Evolutionary conservation across 2,888 invertebrate genomes (phyloP).

Genomic region (Drosophila atroscutellata): DNA sequence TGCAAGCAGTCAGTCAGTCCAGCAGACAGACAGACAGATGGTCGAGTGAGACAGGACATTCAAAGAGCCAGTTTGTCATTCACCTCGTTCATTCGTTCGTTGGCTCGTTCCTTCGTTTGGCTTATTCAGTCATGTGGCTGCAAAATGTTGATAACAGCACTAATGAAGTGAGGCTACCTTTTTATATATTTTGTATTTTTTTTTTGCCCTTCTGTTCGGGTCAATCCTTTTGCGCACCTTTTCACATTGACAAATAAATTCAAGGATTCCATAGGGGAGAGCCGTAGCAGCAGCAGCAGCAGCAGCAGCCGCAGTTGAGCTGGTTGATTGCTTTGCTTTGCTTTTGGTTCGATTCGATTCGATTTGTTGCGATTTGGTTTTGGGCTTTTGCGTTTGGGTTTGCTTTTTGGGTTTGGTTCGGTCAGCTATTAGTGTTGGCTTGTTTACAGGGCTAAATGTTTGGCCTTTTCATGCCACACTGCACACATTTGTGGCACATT

Average conservation of each 20-base stretch:
- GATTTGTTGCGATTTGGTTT: slow-evolving; percentile 22
- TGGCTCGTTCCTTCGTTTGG: slow-evolving; percentile 48
- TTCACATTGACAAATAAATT: slow-evolving; percentile 77
- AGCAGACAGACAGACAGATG: slow-evolving; percentile 27
- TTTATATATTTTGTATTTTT: slow-evolving; percentile 32
- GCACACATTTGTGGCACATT: slow-evolving; percentile 78
- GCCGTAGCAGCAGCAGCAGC: background rate
- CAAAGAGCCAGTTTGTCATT: slow-evolving; percentile 29
- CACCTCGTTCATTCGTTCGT: slow-evolving; percentile 20
- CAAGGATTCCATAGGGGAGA: slow-evolving; percentile 12
- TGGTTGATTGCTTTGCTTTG: slow-evolving; percentile 72
- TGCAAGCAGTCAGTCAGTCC: slow-evolving; percentile 52
- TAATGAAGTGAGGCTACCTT: slow-evolving; percentile 77
- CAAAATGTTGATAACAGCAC: slow-evolving; percentile 76
- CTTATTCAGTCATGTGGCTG: slow-evolving; percentile 63
- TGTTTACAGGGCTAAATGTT: slow-evolving; percentile 72
- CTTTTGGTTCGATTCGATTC: slow-evolving; percentile 31
- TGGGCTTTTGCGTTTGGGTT: slow-evolving; percentile 7
- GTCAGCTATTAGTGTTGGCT: slow-evolving; percentile 69
- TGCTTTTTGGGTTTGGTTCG: slow-evolving; percentile 27
- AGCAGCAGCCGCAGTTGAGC: slow-evolving; percentile 27
- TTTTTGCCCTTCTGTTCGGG: slow-evolving; percentile 17
- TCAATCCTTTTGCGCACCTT: slow-evolving; percentile 73
- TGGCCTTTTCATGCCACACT: slow-evolving; percentile 74
- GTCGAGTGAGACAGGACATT: slow-evolving; percentile 14